Evolutionary conservation across 92 coral and sea anemone genomes (phyloP).

Genomic region (Epizoanthus illoricatus): DNA sequence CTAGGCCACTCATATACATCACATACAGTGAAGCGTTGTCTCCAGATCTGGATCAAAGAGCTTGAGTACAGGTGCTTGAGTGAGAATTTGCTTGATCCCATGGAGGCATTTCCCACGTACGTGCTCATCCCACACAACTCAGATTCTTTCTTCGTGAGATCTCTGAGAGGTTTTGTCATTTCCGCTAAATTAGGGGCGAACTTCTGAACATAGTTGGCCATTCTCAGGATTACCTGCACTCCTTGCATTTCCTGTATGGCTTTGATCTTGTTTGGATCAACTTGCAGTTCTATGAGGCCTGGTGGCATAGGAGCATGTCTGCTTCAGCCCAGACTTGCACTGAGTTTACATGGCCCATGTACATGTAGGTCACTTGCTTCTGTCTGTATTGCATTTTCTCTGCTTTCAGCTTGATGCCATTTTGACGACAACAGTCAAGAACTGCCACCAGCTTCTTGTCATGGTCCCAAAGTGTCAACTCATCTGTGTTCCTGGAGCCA

Average conservation of each 20-base stretch:
- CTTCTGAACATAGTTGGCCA: conserved; percentile 46
- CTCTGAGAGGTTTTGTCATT: conserved; percentile 39
- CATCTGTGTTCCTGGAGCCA: conserved; percentile 31
- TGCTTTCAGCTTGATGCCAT: not conserved
- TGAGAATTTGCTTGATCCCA: conserved; percentile 18
- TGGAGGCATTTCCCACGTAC: not conserved
- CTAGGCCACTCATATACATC: conserved; percentile 12
- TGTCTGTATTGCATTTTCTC: conserved; percentile 36
- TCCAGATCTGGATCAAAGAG: conserved; percentile 21
- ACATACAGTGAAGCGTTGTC: no score
- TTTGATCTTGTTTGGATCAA: conserved; percentile 43
- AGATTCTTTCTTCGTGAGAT: conserved; percentile 39
- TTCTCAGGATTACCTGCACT: conserved; percentile 44
- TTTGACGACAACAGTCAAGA: no score
- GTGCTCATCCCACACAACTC: conserved; percentile 3
- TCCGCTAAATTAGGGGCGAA: not conserved
- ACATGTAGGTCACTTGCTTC: conserved; percentile 44
- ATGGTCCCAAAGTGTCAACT: not conserved
- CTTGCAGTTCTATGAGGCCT: conserved; percentile 46
- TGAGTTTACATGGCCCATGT: conserved; percentile 33
- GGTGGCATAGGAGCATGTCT: no score
- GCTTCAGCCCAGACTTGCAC: no score
- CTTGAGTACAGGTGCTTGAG: conserved; percentile 52
- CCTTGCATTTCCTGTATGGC: conserved; percentile 52
- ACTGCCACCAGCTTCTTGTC: no score